Evolutionary conservation across 92 coral and sea anemone genomes (phyloP).

Genomic region (Epizoanthus illoricatus): DNA sequence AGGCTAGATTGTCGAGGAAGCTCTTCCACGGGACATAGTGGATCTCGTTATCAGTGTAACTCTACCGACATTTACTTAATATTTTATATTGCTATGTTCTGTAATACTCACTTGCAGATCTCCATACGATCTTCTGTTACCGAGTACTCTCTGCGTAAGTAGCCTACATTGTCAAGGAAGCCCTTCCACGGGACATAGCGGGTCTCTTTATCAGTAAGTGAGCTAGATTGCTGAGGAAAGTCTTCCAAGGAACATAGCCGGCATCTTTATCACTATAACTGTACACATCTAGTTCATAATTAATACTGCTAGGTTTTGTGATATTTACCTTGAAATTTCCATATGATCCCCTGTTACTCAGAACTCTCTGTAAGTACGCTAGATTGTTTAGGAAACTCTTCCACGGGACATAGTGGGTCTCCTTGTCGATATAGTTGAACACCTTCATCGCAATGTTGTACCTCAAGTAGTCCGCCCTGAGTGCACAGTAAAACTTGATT

Average conservation of each 20-base stretch:
- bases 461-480: constrained; percentile 75
- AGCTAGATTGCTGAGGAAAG: constrained; percentile 32
- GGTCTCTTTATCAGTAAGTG: constrained; percentile 66
- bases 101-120: constrained; percentile 59
- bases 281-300: background rate
- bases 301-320: too few species aligned
- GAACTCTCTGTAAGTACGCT: constrained; percentile 60
- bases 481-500: background rate
- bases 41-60: constrained; percentile 65
- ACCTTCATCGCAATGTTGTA: constrained; percentile 70
- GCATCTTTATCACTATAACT: background rate
- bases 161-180: constrained; percentile 72
- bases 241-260: too few species aligned
- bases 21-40: constrained; percentile 90
- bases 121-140: constrained; percentile 78
- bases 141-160: constrained; percentile 61
- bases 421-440: constrained; percentile 64
- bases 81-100: background rate
- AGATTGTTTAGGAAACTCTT: constrained; percentile 73
- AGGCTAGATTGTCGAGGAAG: constrained; percentile 70
- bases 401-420: constrained; percentile 87
- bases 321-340: constrained; percentile 74
- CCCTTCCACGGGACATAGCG: constrained; percentile 89
- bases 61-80: too few species aligned
- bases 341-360: constrained; percentile 75